Evolutionary conservation across 2,888 invertebrate species (phyloP).

Genomic region (Eupeodes luniger): DNA sequence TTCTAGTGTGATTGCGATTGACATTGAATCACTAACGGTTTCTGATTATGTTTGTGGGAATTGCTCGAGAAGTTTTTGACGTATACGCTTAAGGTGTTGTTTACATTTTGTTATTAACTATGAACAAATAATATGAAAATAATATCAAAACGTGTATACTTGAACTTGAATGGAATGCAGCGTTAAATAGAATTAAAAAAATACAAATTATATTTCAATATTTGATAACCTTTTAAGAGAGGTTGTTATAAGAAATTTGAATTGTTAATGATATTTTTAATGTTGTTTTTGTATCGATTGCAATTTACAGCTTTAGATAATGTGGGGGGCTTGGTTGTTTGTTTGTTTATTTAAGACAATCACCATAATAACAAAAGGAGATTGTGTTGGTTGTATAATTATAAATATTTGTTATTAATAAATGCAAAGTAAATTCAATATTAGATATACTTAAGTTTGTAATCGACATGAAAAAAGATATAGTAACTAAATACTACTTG

Average conservation of each 20-base stretch:
- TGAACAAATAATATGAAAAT: neutral
- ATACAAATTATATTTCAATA: conserved; percentile 4
- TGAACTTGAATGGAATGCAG: neutral
- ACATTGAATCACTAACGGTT: neutral
- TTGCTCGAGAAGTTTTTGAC: neutral
- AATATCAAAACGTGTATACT: neutral
- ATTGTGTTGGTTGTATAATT: neutral
- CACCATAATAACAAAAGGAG: neutral
- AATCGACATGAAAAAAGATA: neutral
- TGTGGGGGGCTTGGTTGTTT: neutral
- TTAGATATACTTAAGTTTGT: neutral
- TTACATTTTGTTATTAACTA: conserved; percentile 4
- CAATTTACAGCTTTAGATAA: conserved; percentile 15
- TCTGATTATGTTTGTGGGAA: neutral
- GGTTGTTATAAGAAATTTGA: conserved; percentile 28
- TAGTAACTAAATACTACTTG: neutral
- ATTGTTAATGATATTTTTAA: conserved; percentile 53
- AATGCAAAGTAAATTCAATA: conserved; percentile 2
- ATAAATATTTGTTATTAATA: neutral
- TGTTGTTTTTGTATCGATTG: neutral
- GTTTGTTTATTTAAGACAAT: conserved; percentile 19
- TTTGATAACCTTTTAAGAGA: conserved; percentile 21
- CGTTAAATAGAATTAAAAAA: neutral
- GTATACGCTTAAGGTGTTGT: neutral
- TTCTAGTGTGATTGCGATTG: neutral